Percentiles rank a stretch among this genome's conserved stretches.
Evolutionary conservation across 1,140 invertebrate genomes (phyloP).

Genomic region (Ceratina japonica): DNA sequence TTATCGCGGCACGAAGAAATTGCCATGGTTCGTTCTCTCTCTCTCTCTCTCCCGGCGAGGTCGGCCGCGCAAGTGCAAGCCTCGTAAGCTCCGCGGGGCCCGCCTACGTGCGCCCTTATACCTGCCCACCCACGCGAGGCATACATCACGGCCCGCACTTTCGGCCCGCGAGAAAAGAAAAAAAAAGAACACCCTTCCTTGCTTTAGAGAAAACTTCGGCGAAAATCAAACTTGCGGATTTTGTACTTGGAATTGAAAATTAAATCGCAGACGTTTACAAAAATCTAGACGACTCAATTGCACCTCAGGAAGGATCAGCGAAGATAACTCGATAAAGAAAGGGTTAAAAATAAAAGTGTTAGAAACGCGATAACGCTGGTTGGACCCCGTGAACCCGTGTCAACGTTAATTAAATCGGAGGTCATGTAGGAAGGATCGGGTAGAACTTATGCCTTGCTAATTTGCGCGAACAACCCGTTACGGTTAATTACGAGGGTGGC

Average conservation of each 20-base stretch:
- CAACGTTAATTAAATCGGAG: no score
- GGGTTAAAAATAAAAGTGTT: no score
- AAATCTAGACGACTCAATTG: no score
- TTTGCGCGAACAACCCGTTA: conserved; percentile 38
- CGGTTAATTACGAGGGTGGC: conserved; percentile 46
- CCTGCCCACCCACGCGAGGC: conserved; percentile 60
- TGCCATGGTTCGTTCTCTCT: conserved; percentile 52
- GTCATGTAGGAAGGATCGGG: conserved; percentile 14
- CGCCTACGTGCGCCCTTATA: conserved; percentile 59
- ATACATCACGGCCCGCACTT: conserved; percentile 55
- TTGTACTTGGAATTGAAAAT: no score
- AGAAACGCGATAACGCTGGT: no score
- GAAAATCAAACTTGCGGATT: not conserved
- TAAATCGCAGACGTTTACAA: no score
- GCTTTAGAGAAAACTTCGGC: not conserved
- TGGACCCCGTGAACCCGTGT: no score
- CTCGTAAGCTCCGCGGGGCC: conserved; percentile 46
- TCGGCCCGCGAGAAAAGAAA: conserved; percentile 1
- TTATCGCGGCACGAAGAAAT: conserved; percentile 65
- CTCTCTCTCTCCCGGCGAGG: conserved; percentile 49
- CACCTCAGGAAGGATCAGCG: not conserved
- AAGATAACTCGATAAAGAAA: not conserved
- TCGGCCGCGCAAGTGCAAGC: conserved; percentile 53
- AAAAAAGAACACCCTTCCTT: not conserved
- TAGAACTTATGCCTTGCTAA: conserved; percentile 45